These are phyloP conservation scores for Volucella inflata DNA, from an alignment of 2,888 invertebrate species.

Conservation along the genomic window DNA sequence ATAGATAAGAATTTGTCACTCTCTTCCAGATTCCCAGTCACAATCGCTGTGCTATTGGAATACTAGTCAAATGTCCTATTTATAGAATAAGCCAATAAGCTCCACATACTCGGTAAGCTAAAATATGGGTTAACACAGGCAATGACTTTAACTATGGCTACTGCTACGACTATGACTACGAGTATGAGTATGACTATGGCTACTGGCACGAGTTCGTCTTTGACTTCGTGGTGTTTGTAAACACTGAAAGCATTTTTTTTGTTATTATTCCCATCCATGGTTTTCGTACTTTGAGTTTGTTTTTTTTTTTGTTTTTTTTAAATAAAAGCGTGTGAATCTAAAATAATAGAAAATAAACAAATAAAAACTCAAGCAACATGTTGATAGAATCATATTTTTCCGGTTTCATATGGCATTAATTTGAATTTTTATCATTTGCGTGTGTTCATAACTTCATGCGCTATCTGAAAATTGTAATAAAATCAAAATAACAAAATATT, in stretches of 20 bases:
- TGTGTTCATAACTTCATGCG: too few relatives aligned
- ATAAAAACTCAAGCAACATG: slow-evolving; percentile 13
- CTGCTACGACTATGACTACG: too few relatives aligned
- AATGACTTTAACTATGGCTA: not conserved
- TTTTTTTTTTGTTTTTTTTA: not conserved
- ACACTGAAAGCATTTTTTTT: slow-evolving; percentile 16
- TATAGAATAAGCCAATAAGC: slow-evolving; percentile 56
- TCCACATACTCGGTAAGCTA: slow-evolving; percentile 8
- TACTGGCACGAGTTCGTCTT: not conserved
- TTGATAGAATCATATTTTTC: slow-evolving; percentile 1
- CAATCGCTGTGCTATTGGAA: slow-evolving; percentile 15
- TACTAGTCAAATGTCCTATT: slow-evolving; percentile 40
- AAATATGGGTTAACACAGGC: slow-evolving; percentile 51
- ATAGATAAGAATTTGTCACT: slow-evolving; percentile 40
- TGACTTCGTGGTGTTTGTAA: slow-evolving; percentile 14
- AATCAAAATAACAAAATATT: too few relatives aligned
- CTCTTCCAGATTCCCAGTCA: slow-evolving; percentile 21
- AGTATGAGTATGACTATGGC: too few relatives aligned
- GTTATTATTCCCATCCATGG: not conserved
- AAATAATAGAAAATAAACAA: not conserved
- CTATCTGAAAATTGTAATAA: too few relatives aligned
- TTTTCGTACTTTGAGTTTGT: slow-evolving; percentile 5
- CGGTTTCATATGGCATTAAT: too few relatives aligned
- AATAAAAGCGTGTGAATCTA: not conserved
- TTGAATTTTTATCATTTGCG: too few relatives aligned